Percentiles rank a stretch among this genome's conserved stretches.
These are phyloP conservation scores for Atherinomorus stipes DNA, from an alignment of 2,113 vertebrate species.

Conservation along the genomic window DNA sequence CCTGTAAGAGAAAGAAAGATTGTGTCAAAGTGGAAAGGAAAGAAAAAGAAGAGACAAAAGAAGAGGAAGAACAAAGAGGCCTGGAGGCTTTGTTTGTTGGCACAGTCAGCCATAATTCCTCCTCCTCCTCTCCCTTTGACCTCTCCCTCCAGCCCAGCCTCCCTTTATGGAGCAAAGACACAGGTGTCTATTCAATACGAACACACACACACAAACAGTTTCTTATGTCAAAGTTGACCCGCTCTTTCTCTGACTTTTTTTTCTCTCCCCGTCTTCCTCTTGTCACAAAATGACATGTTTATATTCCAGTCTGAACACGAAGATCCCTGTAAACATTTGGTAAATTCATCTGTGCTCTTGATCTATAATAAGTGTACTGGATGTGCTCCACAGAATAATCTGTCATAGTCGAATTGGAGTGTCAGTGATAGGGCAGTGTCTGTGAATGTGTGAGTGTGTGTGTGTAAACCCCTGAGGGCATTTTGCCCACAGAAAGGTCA, in stretches of 20 bases:
- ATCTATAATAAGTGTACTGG: constrained; percentile 77
- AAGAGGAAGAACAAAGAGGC: constrained; percentile 78
- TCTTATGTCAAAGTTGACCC: constrained; percentile 59
- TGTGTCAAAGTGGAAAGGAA: constrained; percentile 78
- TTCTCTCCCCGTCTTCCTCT: constrained; percentile 5
- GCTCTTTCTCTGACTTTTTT: constrained; percentile 30
- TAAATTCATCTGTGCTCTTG: constrained; percentile 66
- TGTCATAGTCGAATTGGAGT: constrained; percentile 54
- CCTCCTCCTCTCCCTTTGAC: constrained; percentile 77
- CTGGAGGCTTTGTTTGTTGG: constrained; percentile 82
- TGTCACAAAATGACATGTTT: constrained; percentile 36
- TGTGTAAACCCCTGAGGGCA: constrained; percentile 58
- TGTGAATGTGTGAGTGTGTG: constrained; percentile 37
- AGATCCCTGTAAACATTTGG: constrained; percentile 65
- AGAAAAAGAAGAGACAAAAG: constrained; percentile 76
- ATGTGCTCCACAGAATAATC: constrained; percentile 56
- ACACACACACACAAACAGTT: constrained; percentile 43
- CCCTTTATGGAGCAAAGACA: constrained; percentile 74
- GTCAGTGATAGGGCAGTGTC: constrained; percentile 27
- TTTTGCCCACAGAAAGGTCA: constrained; percentile 79
- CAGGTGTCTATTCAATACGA: constrained; percentile 73
- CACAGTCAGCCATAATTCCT: constrained; percentile 79
- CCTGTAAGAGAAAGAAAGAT: constrained; percentile 55
- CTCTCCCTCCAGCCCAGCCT: constrained; percentile 71
- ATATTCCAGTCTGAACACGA: constrained; percentile 17